Evolutionary conservation across 2,888 invertebrate species (phyloP), one percentile per base, ranked within the genome.

Genomic region (Lasioglossum leucozonium): DNA sequence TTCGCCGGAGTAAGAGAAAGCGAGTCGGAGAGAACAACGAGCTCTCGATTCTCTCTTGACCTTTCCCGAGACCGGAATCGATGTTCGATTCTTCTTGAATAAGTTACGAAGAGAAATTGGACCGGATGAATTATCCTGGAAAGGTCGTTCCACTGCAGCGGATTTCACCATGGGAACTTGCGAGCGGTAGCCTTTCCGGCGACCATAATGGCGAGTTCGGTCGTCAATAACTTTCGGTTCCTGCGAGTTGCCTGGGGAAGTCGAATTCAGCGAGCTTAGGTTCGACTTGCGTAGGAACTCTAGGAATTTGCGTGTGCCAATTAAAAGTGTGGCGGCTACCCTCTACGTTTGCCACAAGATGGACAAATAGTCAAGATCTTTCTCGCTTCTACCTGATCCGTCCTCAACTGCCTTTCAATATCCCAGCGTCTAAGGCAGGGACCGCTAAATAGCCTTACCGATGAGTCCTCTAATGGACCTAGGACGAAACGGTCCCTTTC

Each of bases 31-130:
- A 58, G 13, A 4, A 26, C 30, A 16, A 30, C 62, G 62, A 62
- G 62, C 62, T 62, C 62, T 62, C 16, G 62, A 62, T 62, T 65
- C 34, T 65, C 65, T 65, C 65, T 34, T 65, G 65, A 65, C 65
- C 26, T 76, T 18, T 55, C 30, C 22, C 22, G 6, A 22, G 16
- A 18, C 42, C 30, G 40, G 18, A 34, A 42, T 58, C 22, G 44
- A 67, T 37, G 47, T 37, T 69, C 55, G 40, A 71, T 40, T 37
- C 47, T 6, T 69, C 67, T 65, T 65, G 65, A 65, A 65, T 65
- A 65, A 65, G 65, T 65, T 65, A 65, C 65, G 65, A 65, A 65
- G 65, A 65, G 65, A 65, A 65, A 65, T 65, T 65, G 65, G 22
- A 65, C 65, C 6, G 62, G 62, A 62, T 62, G 62, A 62, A 62